Percentiles rank a stretch among this genome's conserved stretches.
Conservation (phyloP, 2,888 invertebrate species). For the Rhyacophila evoluta region DNA sequence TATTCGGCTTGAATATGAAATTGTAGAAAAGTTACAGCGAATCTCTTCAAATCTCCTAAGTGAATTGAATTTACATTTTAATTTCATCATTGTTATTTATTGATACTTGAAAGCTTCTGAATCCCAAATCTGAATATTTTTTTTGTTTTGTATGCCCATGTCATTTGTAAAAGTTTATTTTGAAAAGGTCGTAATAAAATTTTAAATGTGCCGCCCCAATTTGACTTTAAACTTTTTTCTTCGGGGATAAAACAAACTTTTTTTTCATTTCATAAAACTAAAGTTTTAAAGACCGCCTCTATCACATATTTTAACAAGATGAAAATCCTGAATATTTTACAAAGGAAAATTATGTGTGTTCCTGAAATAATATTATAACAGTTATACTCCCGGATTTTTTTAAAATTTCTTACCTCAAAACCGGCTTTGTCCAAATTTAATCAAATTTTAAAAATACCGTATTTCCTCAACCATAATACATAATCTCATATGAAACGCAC, state of each 20-base stretch:
- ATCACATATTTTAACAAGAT: constrained; percentile 24
- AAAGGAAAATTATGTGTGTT: constrained; percentile 13
- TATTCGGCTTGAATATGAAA: too few relatives aligned
- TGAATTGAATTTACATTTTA: too few relatives aligned
- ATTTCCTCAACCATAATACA: too few relatives aligned
- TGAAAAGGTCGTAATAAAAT: constrained; percentile 40
- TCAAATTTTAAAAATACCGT: too few relatives aligned
- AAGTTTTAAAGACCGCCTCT: constrained; percentile 13
- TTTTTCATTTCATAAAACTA: constrained; percentile 7
- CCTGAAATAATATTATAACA: too few relatives aligned
- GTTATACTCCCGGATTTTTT: too few relatives aligned
- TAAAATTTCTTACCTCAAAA: too few relatives aligned
- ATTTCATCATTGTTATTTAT: background rate
- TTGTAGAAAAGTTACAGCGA: too few relatives aligned
- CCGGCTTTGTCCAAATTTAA: too few relatives aligned
- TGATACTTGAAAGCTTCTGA: background rate
- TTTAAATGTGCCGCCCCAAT: constrained; percentile 38
- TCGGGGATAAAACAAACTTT: constrained; percentile 19
- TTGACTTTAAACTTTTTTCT: constrained; percentile 36
- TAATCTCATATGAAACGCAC: too few relatives aligned
- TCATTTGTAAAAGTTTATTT: constrained; percentile 29
- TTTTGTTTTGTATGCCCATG: constrained; percentile 18
- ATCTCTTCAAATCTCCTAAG: too few relatives aligned
- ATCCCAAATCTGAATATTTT: background rate
- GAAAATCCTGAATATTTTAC: constrained; percentile 6